A percentile compares a stretch with the other conserved stretches of the same genome.
Evolutionary conservation across 92 coral and sea anemone species (phyloP).

Genomic region (Palythoa grandiflora): DNA sequence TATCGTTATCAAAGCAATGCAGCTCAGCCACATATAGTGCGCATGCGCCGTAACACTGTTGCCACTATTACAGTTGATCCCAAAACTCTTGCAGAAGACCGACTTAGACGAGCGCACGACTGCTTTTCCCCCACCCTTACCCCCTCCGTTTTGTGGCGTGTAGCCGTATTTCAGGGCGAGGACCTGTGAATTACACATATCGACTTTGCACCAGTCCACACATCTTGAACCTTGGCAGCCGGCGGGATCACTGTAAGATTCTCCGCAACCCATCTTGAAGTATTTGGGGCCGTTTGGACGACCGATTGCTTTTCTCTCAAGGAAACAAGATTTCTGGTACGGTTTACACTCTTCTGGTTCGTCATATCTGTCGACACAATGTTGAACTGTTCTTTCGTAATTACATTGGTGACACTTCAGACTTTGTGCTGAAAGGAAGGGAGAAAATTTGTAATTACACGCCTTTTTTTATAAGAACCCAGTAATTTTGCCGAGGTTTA

Average conservation of each 20-base stretch:
- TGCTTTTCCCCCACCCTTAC: constrained; percentile 20
- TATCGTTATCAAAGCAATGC: neutral
- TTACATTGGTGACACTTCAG: constrained; percentile 35
- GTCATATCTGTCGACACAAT: constrained; percentile 36
- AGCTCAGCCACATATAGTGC: constrained; percentile 13
- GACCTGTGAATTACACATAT: constrained; percentile 28
- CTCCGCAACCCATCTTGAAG: constrained; percentile 49
- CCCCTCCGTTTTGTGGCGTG: constrained; percentile 26
- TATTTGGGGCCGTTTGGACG: constrained; percentile 38
- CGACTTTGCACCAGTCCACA: constrained; percentile 31
- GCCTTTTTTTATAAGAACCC: no score
- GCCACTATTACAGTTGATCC: constrained; percentile 17
- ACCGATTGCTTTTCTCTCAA: constrained; percentile 42
- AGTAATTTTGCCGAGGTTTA: no score
- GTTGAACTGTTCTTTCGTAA: constrained; percentile 23
- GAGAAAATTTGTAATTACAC: no score
- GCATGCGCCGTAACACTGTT: neutral
- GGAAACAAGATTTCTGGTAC: constrained; percentile 31
- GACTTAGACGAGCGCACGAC: constrained; percentile 17
- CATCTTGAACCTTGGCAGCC: constrained; percentile 46
- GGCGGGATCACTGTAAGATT: constrained; percentile 37
- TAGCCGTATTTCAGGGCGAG: constrained; percentile 38
- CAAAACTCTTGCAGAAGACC: constrained; percentile 3
- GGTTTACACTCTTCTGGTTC: constrained; percentile 38
- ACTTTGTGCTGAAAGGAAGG: neutral